Percentiles rank a stretch among this genome's conserved stretches.
Conservation (phyloP, 2,113 vertebrate genomes). For the Lamprologus lemairii region DNA sequence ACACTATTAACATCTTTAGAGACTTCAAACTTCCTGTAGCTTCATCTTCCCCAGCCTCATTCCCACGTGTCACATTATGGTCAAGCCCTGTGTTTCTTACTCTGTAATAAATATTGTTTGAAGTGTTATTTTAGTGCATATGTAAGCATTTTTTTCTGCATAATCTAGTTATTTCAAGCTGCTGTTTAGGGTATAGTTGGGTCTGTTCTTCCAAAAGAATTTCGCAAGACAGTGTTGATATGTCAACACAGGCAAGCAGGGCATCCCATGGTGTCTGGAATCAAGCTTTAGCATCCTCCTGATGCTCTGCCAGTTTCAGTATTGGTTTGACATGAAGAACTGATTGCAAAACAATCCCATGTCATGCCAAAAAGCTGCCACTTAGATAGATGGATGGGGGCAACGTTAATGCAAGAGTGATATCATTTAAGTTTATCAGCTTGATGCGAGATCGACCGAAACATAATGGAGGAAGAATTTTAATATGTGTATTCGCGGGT, state of each 20-base stretch:
- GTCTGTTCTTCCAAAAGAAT: rapidly evolving
- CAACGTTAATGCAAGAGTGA: not conserved
- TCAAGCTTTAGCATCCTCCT: not conserved
- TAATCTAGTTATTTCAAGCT: not conserved
- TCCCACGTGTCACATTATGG: not conserved
- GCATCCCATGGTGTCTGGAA: not conserved
- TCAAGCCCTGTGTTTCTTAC: not conserved
- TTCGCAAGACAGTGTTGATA: not conserved
- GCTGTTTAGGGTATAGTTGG: not conserved
- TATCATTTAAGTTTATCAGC: not conserved
- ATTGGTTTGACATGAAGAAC: not conserved
- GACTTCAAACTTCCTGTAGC: not conserved
- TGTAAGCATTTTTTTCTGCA: not conserved
- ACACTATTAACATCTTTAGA: not conserved
- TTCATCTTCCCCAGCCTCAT: not conserved
- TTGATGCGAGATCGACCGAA: not conserved
- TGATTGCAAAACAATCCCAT: not conserved
- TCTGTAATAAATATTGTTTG: not conserved
- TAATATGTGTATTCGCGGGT: not conserved
- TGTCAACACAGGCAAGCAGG: not conserved
- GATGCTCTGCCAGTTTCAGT: not conserved
- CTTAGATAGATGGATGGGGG: not conserved
- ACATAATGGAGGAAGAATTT: not conserved
- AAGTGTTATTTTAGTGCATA: not conserved
- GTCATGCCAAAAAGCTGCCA: not conserved